Conservation (phyloP, 2,888 invertebrate genomes). For the Hololepta plana region DNA sequence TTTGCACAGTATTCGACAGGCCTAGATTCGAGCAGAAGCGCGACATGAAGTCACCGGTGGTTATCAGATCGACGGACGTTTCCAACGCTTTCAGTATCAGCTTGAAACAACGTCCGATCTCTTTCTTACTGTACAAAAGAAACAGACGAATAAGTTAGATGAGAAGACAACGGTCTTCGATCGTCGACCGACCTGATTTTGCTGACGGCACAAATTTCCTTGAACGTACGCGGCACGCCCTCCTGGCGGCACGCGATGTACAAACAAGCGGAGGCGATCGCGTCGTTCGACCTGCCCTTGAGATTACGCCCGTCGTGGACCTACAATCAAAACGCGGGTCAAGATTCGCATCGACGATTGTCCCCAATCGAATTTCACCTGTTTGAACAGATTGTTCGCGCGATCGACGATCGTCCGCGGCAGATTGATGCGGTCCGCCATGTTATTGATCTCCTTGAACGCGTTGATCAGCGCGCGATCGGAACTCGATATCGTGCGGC, state of each 20-base stretch:
- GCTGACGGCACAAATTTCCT: slow-evolving; percentile 98
- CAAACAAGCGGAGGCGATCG: slow-evolving; percentile 95
- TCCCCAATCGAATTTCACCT: too few relatives aligned
- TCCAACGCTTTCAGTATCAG: slow-evolving; percentile 89
- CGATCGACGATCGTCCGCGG: slow-evolving; percentile 93
- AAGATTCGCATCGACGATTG: too few relatives aligned
- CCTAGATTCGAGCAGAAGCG: slow-evolving; percentile 92
- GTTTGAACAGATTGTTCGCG: slow-evolving; percentile 93
- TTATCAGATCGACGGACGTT: slow-evolving; percentile 75
- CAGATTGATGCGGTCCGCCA: slow-evolving; percentile 96
- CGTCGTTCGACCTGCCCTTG: slow-evolving; percentile 91
- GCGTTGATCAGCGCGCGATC: slow-evolving; percentile 92
- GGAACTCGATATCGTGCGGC: slow-evolving; percentile 76
- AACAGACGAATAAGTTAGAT: too few relatives aligned
- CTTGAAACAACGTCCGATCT: slow-evolving; percentile 97
- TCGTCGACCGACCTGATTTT: too few relatives aligned
- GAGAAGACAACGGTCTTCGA: too few relatives aligned
- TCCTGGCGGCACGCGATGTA: slow-evolving; percentile 99
- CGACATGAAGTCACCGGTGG: slow-evolving; percentile 98
- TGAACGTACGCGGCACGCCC: slow-evolving; percentile 96
- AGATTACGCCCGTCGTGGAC: slow-evolving; percentile 92
- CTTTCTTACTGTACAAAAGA: too few relatives aligned
- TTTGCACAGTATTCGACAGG: slow-evolving; percentile 74
- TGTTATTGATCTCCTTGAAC: slow-evolving; percentile 90
- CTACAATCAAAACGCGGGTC: too few relatives aligned